Percentiles rank a stretch among this genome's conserved stretches.
phyloP scores from a whole-genome alignment of 2,888 invertebrate species.

The Phyto melanocephala region DNA sequence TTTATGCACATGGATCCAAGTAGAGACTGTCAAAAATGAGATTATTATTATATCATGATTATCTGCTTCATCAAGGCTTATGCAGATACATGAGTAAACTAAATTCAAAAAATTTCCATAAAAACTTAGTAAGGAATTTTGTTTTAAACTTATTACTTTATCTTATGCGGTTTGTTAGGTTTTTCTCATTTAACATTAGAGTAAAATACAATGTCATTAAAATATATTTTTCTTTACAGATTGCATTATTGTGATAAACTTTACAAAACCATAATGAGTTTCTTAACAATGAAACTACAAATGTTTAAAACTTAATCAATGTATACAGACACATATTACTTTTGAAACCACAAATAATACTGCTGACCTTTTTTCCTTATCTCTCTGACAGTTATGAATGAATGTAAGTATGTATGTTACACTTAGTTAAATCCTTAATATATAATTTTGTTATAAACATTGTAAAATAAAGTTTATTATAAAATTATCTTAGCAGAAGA shows the following conservation, averaged over 20 bases:
- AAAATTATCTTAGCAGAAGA: conserved; percentile 42
- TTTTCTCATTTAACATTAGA: too few species aligned
- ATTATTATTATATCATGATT: too few species aligned
- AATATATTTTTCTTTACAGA: background rate
- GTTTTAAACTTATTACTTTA: too few species aligned
- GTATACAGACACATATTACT: background rate
- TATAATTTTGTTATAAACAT: conserved; percentile 39
- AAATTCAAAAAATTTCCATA: too few species aligned
- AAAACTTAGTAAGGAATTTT: too few species aligned
- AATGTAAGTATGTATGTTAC: background rate
- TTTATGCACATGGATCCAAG: too few species aligned
- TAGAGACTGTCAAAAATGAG: too few species aligned
- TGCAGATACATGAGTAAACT: too few species aligned
- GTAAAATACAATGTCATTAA: too few species aligned
- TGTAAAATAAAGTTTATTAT: conserved; percentile 47
- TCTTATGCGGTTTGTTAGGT: too few species aligned
- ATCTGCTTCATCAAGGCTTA: too few species aligned
- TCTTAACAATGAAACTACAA: background rate
- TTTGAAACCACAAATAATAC: conserved; percentile 28
- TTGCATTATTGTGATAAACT: conserved; percentile 2
- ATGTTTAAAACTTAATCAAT: background rate
- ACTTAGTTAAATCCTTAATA: conserved; percentile 34
- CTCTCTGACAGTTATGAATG: conserved; percentile 26
- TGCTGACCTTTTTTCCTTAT: conserved; percentile 38
- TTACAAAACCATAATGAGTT: background rate